These are phyloP conservation scores for Cephalopachus bancanus DNA, from an alignment of 2,797 vertebrate species.

Conservation along the genomic window DNA sequence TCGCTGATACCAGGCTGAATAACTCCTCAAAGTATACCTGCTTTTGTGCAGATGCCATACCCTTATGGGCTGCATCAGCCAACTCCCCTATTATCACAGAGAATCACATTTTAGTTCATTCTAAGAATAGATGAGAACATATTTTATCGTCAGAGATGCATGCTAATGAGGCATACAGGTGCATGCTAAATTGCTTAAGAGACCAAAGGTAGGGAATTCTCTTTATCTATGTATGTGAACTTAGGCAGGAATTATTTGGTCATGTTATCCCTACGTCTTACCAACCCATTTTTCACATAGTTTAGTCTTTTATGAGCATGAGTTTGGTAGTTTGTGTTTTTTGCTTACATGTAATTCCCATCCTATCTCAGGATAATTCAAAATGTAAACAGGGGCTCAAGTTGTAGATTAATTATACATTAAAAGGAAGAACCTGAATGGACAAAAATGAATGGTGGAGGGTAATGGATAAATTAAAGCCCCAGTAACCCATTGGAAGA, in stretches of 20 bases:
- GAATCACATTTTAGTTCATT: neutral
- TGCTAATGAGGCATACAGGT: neutral
- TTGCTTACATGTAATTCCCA: neutral
- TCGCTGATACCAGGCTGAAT: neutral
- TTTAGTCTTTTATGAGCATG: neutral
- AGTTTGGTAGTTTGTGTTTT: constrained; percentile 23
- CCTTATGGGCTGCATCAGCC: neutral
- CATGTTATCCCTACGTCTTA: neutral
- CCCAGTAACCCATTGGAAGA: neutral
- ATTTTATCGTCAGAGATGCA: neutral
- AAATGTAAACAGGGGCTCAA: neutral
- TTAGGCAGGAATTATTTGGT: neutral
- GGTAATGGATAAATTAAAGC: neutral
- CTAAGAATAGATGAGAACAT: neutral
- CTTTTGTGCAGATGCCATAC: neutral
- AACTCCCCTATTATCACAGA: neutral
- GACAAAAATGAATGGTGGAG: constrained; percentile 16
- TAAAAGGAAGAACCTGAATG: neutral
- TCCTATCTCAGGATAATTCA: constrained; percentile 53
- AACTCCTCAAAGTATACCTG: constrained; percentile 3
- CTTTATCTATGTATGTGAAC: neutral
- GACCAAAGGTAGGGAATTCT: neutral
- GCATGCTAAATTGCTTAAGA: neutral
- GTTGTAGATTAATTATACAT: neutral
- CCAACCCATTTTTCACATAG: neutral